Evolutionary conservation across 2,797 vertebrate genomes (phyloP).

Genomic region (Crenuchus spilurus): DNA sequence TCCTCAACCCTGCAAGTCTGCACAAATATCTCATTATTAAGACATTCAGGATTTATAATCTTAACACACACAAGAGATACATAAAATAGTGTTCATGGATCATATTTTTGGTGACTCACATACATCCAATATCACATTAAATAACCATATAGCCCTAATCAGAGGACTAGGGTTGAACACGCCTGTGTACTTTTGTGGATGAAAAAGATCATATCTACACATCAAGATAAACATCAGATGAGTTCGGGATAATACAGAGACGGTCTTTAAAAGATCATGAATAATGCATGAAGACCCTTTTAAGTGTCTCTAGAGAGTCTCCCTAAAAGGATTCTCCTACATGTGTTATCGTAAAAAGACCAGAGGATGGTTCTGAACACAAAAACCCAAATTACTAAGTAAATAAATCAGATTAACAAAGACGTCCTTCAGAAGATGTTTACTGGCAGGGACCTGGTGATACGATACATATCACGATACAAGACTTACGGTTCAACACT

Average conservation of each 20-base stretch:
- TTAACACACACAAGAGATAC: no score
- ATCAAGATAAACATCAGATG: neutral
- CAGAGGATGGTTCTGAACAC: slow-evolving; percentile 49
- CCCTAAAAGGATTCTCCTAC: slow-evolving; percentile 60
- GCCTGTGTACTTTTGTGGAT: neutral
- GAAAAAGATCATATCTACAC: neutral
- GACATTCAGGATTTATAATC: no score
- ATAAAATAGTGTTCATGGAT: no score
- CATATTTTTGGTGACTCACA: no score
- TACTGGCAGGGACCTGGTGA: no score
- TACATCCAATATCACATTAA: no score
- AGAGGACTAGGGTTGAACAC: neutral
- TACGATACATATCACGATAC: no score
- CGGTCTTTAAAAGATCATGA: slow-evolving; percentile 63
- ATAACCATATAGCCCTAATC: no score
- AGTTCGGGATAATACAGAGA: neutral
- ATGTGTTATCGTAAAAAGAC: slow-evolving; percentile 74
- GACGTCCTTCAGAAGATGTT: neutral
- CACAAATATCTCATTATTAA: no score
- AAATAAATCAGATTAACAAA: slow-evolving; percentile 11
- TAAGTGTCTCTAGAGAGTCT: slow-evolving; percentile 27
- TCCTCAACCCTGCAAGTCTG: no score
- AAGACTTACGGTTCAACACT: no score
- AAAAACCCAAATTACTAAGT: slow-evolving; percentile 28
- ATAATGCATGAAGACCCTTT: slow-evolving; percentile 64